phyloP scores from a whole-genome alignment of 1,140 invertebrate genomes.

The Linepithema humile region DNA sequence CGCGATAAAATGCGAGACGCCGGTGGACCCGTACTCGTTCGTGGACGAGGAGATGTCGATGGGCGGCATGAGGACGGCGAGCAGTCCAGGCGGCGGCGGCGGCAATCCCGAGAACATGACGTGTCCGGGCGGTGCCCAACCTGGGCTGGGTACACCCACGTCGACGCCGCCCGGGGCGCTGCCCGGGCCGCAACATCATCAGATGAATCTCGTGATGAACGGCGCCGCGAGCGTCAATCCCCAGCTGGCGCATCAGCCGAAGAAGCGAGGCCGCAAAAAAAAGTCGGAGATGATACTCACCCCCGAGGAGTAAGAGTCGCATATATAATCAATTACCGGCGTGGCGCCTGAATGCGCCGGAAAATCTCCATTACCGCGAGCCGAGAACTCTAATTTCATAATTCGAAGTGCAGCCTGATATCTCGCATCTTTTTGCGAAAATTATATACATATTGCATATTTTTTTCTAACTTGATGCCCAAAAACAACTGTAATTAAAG shows the following conservation, averaged over 20 bases:
- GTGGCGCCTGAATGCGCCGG: neutral
- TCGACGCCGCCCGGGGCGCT: slow-evolving; percentile 78
- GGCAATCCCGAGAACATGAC: slow-evolving; percentile 75
- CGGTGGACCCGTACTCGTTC: slow-evolving; percentile 92
- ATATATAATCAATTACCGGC: neutral
- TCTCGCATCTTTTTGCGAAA: neutral
- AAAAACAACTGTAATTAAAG: too few relatives aligned
- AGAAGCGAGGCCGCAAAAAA: slow-evolving; percentile 93
- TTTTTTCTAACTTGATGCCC: too few relatives aligned
- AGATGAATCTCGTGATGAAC: slow-evolving; percentile 82
- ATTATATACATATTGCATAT: neutral
- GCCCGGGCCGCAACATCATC: slow-evolving; percentile 76
- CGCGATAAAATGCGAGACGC: slow-evolving; percentile 87
- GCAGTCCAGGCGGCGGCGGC: slow-evolving; percentile 78
- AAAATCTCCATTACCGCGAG: too few relatives aligned
- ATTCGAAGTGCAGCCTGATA: neutral
- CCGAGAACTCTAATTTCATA: too few relatives aligned
- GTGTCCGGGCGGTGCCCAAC: slow-evolving; percentile 77
- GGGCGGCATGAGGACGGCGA: slow-evolving; percentile 80
- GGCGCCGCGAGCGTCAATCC: slow-evolving; percentile 82
- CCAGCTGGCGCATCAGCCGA: slow-evolving; percentile 88
- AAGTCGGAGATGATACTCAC: slow-evolving; percentile 86
- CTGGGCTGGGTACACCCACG: slow-evolving; percentile 77
- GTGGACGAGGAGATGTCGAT: slow-evolving; percentile 89
- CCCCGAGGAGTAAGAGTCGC: slow-evolving; percentile 82